These are phyloP conservation scores for Monodelphis domestica DNA, from an alignment of 2,797 vertebrate genomes.

Conservation along the genomic window DNA sequence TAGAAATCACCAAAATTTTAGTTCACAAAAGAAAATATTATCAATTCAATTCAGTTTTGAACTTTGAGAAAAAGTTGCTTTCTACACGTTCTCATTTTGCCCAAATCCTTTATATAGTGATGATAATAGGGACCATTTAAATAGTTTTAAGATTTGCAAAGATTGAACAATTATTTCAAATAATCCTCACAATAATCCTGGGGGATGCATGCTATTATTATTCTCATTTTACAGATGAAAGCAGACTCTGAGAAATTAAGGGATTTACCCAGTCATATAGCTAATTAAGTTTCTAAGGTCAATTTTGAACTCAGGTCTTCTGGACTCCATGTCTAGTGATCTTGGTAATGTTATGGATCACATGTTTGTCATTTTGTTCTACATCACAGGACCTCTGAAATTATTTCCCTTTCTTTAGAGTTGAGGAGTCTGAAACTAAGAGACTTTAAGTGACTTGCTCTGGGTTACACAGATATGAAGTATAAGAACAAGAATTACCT, in stretches of 20 bases:
- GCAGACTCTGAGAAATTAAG: background rate
- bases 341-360: background rate
- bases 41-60: constrained; percentile 22
- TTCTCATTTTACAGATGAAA: background rate
- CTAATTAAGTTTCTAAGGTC: background rate
- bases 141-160: background rate
- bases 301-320: background rate
- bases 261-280: background rate
- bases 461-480: background rate
- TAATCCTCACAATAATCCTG: background rate
- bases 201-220: background rate
- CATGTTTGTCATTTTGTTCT: background rate
- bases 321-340: background rate
- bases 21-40: constrained; percentile 19
- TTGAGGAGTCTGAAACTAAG: background rate
- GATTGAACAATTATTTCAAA: background rate
- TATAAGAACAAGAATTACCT: background rate
- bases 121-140: background rate
- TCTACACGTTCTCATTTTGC: constrained; percentile 45
- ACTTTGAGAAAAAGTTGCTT: constrained; percentile 7
- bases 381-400: background rate
- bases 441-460: background rate
- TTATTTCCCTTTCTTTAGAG: background rate
- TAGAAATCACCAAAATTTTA: background rate
- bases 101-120: background rate